Evolutionary conservation across 2,888 invertebrate genomes (phyloP), one percentile per base, ranked within the genome.

Genomic region (Hirtodrosophila cameraria): DNA sequence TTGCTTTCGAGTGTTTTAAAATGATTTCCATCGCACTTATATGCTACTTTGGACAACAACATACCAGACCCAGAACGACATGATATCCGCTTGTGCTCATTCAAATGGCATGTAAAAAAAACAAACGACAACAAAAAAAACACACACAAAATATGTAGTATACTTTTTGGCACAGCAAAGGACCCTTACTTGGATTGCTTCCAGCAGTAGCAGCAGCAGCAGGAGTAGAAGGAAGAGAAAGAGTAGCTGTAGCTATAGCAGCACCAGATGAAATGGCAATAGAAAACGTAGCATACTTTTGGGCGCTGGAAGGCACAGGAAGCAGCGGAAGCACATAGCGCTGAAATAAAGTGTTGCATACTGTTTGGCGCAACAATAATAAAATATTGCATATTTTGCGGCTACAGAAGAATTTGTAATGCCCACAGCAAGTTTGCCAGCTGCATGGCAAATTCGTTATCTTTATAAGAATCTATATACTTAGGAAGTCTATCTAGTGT

Each of bases 271-370:
- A 41, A 63, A 52, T 13, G 23, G 45, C 69, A 42, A 53, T 49
- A 54, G 46, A 61, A 70, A 62, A 58, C 49, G 70, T 66, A 41
- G 70, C 45, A 50, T 46, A 39, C 53, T 58, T 54, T 61, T 57
- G 43, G 20, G 38, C 25, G 53, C 64, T 66, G 48, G 6, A 41
- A 43, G 50, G 68, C 59, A 43, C 54, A 52, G 71, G 67, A 71
- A 70, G 64, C 30, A 57, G 45, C 77, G 77, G 77, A 77, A 77
- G 73, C 70, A 53, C 65, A 79, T 65, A 55, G 77, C 80, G 77
- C 70, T 75, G 75, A 75, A 79, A 84, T 79, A 82, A 81, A 84
- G 84, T 82, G 82, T 79, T 82, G 81, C 82, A 81, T 84, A 81
- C 84, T 82, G 81, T 82, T 83, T 67, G 72, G 60, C 72, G 79